A percentile compares a stretch with the other conserved stretches of the same genome.
Conservation (phyloP, 2,888 invertebrate genomes). For the Phengaris arion region DNA sequence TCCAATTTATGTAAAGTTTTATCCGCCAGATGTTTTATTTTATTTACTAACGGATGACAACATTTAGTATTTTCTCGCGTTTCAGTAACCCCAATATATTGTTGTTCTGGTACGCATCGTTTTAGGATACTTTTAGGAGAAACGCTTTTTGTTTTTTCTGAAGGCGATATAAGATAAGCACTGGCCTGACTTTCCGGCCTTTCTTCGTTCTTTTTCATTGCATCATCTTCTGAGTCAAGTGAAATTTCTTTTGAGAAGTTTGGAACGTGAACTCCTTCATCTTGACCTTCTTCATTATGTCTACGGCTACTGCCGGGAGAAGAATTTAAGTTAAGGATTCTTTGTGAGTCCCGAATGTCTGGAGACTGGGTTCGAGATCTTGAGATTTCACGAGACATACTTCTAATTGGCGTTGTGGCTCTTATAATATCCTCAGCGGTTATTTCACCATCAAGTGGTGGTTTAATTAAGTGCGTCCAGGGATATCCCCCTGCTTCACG, state of each 20-base stretch:
- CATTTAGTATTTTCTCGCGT: conserved; percentile 75
- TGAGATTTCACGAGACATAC: conserved; percentile 72
- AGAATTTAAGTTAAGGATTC: conserved; percentile 70
- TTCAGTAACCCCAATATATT: conserved; percentile 67
- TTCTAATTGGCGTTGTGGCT: conserved; percentile 69
- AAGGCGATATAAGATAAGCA: conserved; percentile 53
- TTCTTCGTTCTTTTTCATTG: conserved; percentile 49
- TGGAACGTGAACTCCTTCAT: conserved; percentile 70
- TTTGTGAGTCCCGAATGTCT: conserved; percentile 59
- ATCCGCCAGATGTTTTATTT: conserved; percentile 82
- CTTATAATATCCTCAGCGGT: conserved; percentile 75
- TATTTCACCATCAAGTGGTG: conserved; percentile 75
- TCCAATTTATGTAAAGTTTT: conserved; percentile 79
- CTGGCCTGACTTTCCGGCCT: conserved; percentile 58
- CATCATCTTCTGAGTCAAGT: conserved; percentile 72
- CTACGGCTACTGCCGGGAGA: conserved; percentile 75
- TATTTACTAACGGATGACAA: conserved; percentile 82
- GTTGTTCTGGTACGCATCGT: conserved; percentile 67
- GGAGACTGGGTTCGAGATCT: conserved; percentile 71
- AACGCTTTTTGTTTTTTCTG: conserved; percentile 64
- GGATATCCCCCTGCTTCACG: conserved; percentile 87
- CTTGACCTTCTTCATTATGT: conserved; percentile 70
- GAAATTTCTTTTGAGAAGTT: conserved; percentile 74
- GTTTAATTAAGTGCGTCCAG: conserved; percentile 88
- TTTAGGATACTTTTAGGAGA: conserved; percentile 79